Percentiles rank a stretch among this genome's conserved stretches.
Conservation (phyloP, 2,888 invertebrate genomes). For the Sialis fuliginosa region DNA sequence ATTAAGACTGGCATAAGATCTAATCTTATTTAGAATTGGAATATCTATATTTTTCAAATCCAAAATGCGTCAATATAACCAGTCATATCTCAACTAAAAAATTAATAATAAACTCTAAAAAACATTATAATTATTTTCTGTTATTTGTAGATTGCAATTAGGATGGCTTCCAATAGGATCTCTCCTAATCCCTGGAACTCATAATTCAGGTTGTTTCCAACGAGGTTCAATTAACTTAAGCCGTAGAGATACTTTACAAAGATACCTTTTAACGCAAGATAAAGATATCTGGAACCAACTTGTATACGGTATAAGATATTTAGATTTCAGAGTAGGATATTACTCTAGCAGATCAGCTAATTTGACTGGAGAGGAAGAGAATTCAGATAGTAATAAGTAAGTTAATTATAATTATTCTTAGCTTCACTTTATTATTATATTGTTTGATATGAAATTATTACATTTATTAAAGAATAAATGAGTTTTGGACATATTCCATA, state of each 20-base stretch:
- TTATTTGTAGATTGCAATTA: slow-evolving; percentile 16
- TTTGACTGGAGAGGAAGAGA: slow-evolving; percentile 2
- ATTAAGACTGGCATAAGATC: too few species aligned
- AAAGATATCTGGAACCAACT: slow-evolving; percentile 67
- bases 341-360: slow-evolving; percentile 22
- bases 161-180: slow-evolving; percentile 29
- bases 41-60: too few species aligned
- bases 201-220: slow-evolving; percentile 44
- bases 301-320: slow-evolving; percentile 66
- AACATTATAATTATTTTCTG: too few species aligned
- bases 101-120: too few species aligned
- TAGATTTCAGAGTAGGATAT: slow-evolving; percentile 65
- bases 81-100: too few species aligned
- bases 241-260: slow-evolving; percentile 20
- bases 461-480: too few species aligned
- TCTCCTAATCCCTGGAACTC: slow-evolving; percentile 50
- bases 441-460: too few species aligned
- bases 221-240: slow-evolving; percentile 11
- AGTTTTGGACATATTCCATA: too few species aligned
- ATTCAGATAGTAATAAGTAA: neutral
- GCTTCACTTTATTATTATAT: too few species aligned
- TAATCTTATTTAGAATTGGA: too few species aligned
- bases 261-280: slow-evolving; percentile 46
- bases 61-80: too few species aligned
- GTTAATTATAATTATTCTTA: too few species aligned